Base-by-base conservation (phyloP, 2,113 vertebrate species). In the Paradoxurus hermaphroditus region DNA sequence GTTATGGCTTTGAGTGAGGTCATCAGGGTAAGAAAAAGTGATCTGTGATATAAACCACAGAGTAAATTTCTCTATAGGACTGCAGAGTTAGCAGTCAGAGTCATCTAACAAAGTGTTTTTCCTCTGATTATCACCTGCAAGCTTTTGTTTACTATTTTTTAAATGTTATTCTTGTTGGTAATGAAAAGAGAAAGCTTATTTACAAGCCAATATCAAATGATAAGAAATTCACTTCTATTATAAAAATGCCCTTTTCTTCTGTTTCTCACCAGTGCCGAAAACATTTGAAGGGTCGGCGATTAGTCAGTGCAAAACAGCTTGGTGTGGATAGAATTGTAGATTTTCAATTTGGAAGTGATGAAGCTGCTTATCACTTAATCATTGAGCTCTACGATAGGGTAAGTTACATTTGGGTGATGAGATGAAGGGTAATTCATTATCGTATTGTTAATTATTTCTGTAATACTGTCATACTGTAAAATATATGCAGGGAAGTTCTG, bases 361-460 rank as follows among this genome's bases (percentile, higher is more conserved):
- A 99, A 86, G 99, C 99, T 5, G 99, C 99, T 19, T 99, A 99
- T 95, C 99, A 99, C 96, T 98, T 99, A 59, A 99, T 99, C 68
- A 56, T 99, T 36, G 99, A 99, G 97, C 99, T 99, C 3, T 99
- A 99, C 2, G 99, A 99, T 98, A 99, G 99, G 99, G 99, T 99
- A 98, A 99, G 99, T 96, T 41, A 36, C 1, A 3, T 65, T 79
- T 88, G 39, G 2, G 7, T 0, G 1, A 23, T 56, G 44, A 0
- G 10, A 9, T 34, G 0, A 89, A 0, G 21, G 23, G 79, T 16
- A 59, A 93, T 90, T 92, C 12, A 78, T 79, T 18, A 39, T 90
- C 72, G 34, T 53, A 31, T 86, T 68, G 44, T 79, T 34, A 36
- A 65, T 86, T 67, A 75, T 73, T 95, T 19, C 29, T 81, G 39